Percentiles rank a stretch among this genome's conserved stretches.
Evolutionary conservation across 2,113 vertebrate species (phyloP).

Genomic region (Solenodon paradoxus): DNA sequence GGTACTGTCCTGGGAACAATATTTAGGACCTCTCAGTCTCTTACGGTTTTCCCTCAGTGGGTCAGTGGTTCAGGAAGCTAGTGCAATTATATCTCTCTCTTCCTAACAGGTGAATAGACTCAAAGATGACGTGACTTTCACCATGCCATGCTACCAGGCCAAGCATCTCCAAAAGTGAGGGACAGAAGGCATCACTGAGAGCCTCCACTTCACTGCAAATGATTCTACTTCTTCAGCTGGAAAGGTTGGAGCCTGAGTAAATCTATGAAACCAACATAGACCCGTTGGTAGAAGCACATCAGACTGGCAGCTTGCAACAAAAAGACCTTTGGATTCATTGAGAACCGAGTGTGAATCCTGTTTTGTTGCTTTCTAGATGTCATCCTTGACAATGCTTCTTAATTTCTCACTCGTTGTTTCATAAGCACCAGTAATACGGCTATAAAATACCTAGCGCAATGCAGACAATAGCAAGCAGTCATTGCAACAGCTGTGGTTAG

Average conservation of each 20-base stretch:
- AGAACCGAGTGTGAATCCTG: background rate
- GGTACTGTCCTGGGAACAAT: background rate
- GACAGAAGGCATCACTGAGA: background rate
- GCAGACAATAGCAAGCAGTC: background rate
- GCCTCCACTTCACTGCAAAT: too few species aligned
- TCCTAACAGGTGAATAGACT: background rate
- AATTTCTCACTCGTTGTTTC: background rate
- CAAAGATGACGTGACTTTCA: background rate
- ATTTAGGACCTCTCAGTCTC: background rate
- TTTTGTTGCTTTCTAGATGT: background rate
- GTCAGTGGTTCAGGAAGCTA: background rate
- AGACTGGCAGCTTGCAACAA: fast-evolving
- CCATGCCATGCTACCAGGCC: too few species aligned
- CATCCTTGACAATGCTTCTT: background rate
- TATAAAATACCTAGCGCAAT: background rate
- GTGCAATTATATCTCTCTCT: background rate
- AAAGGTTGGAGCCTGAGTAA: background rate
- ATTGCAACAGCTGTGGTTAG: background rate
- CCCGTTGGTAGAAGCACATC: fast-evolving
- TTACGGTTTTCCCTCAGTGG: background rate
- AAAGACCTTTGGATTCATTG: background rate
- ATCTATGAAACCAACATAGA: background rate
- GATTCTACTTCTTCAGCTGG: background rate
- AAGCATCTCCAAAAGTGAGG: background rate
- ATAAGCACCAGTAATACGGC: background rate